Evolutionary conservation across 1,140 invertebrate species (phyloP).

Genomic region (Galleria mellonella): DNA sequence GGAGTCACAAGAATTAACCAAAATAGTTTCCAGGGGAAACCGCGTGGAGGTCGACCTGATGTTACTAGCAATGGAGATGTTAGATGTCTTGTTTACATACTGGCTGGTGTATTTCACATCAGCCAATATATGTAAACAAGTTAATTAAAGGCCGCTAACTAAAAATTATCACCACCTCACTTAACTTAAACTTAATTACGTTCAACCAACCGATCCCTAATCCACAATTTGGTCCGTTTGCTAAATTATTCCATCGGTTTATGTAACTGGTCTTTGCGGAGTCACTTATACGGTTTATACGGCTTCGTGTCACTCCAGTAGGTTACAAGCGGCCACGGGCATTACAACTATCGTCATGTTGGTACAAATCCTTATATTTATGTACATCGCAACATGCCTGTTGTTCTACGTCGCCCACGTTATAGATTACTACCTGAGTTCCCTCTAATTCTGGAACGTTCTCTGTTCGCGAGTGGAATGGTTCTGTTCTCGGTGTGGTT

Average conservation of each 20-base stretch:
- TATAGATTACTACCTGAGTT: constrained; percentile 58
- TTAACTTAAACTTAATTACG: too few species aligned
- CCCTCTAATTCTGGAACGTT: constrained; percentile 1
- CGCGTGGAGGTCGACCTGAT: too few species aligned
- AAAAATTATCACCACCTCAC: too few species aligned
- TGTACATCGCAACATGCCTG: constrained; percentile 67
- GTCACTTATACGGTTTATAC: constrained; percentile 7
- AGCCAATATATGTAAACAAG: too few species aligned
- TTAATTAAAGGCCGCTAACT: too few species aligned
- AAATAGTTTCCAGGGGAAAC: too few species aligned
- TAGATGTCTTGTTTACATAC: too few species aligned
- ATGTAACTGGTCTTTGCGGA: not conserved
- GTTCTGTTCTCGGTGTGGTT: not conserved
- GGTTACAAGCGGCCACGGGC: constrained; percentile 8
- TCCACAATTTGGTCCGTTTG: too few species aligned
- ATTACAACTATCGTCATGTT: constrained; percentile 40
- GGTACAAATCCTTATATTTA: constrained; percentile 69
- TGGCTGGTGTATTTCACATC: too few species aligned
- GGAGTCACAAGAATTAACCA: too few species aligned
- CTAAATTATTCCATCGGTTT: not conserved
- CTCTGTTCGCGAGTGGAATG: not conserved
- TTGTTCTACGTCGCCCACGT: constrained; percentile 65
- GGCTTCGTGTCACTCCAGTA: constrained; percentile 24
- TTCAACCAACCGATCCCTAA: too few species aligned
- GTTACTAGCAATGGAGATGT: too few species aligned